Percentiles rank a stretch among this genome's conserved stretches.
phyloP scores from a whole-genome alignment of 30 jellyfish, hydroid and myxozoan species.

The Mastigias papua region DNA sequence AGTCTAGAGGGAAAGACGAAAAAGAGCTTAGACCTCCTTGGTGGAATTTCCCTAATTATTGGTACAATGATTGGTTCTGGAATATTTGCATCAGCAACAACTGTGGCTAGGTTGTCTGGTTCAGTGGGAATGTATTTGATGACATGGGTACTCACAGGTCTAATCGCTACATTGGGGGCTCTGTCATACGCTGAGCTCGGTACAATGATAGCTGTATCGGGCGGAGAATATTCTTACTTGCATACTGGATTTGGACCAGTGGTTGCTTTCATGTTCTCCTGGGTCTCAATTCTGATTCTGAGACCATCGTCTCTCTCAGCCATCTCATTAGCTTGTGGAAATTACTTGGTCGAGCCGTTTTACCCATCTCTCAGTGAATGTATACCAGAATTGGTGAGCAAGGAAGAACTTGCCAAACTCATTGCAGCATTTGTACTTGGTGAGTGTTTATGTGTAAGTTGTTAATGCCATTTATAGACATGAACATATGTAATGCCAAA shows the following conservation, averaged over 20 bases:
- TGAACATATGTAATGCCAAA: too few species aligned
- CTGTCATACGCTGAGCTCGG: slow-evolving; percentile 90
- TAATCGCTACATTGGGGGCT: slow-evolving; percentile 73
- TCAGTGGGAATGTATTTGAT: slow-evolving; percentile 85
- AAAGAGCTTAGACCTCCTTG: slow-evolving; percentile 73
- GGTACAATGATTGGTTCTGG: slow-evolving; percentile 99
- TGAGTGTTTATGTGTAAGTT: too few species aligned
- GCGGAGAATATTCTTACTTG: slow-evolving; percentile 89
- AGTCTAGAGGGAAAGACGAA: slow-evolving; percentile 27
- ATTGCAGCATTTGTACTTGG: slow-evolving; percentile 94
- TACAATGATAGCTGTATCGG: slow-evolving; percentile 76
- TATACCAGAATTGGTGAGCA: slow-evolving; percentile 7
- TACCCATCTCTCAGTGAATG: slow-evolving; percentile 60
- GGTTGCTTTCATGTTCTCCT: slow-evolving; percentile 79
- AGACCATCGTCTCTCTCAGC: slow-evolving; percentile 96
- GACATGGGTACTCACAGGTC: slow-evolving; percentile 83
- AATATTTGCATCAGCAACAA: slow-evolving; percentile 84
- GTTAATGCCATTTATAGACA: too few species aligned
- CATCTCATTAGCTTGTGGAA: slow-evolving; percentile 90
- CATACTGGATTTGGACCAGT: slow-evolving; percentile 87
- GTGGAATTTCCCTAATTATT: slow-evolving; percentile 83
- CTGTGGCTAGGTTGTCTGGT: slow-evolving; percentile 73
- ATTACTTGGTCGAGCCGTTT: slow-evolving; percentile 90
- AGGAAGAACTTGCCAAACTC: slow-evolving; percentile 68
- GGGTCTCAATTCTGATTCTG: slow-evolving; percentile 73